Evolutionary conservation across 1,140 invertebrate genomes (phyloP), one percentile per base, ranked within the genome.

Genomic region (Colletes gigas): DNA sequence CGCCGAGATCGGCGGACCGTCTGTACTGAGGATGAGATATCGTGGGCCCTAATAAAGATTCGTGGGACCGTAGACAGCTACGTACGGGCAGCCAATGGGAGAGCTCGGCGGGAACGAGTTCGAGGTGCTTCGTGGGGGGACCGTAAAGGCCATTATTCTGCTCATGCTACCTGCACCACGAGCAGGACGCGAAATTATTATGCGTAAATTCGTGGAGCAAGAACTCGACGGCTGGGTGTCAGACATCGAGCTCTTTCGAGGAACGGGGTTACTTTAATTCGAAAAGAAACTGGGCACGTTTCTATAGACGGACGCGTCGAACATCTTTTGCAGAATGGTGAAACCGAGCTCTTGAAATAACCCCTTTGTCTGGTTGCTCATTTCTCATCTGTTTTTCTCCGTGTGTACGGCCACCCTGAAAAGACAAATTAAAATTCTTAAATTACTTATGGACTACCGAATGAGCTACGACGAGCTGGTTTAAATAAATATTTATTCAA

Each of bases 31-130:
- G 44, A 62, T 44, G 54, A 50, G 77, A 65, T 75, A 17, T n/a
- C 50, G 65, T 21, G 73, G 76, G 85, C 66, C 85, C 82, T 78
- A 83, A 50, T 50, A 50, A 78, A 69, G 65, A 78, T 76, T 59
- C 74, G 74, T 86, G 84, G 84, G 85, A 86, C 84, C 74, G 63
- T 44, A 63, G 70, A 65, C 69, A 68, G 71, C 67, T 59, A 65
- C 66, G 54, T 72, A 59, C 73, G 75, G 74, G 9, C 82, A 81
- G 76, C 89, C 89, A 89, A 89, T 90, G 65, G 62, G 80, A n/a
- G 62, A 39, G 55, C 67, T 47, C 54, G 74, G 47, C 65, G 67
- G 71, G 84, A 88, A 88, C 89, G 83, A 83, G 89, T 84, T 88
- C 83, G 71, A 75, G 78, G 68, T 62, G 77, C 80, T 85, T 83